Percentiles rank a stretch among this genome's conserved stretches.
Conservation (phyloP, 2,888 invertebrate species). For the Boloria euphrosyne region DNA sequence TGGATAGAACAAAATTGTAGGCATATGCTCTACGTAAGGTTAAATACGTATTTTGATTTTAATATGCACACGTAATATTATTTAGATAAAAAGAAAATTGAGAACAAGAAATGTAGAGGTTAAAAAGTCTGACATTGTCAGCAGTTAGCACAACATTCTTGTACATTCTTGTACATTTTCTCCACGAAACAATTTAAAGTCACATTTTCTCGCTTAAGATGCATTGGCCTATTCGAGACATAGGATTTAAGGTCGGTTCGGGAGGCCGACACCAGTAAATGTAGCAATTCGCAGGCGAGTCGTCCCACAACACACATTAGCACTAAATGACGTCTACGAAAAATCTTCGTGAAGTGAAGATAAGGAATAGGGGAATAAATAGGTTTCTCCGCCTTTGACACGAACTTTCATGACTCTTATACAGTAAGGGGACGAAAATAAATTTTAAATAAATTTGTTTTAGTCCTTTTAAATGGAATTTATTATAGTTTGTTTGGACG, state of each 20-base stretch:
- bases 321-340: slow-evolving; percentile 80
- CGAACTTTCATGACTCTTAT: slow-evolving; percentile 29
- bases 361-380: slow-evolving; percentile 69
- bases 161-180: slow-evolving; percentile 55
- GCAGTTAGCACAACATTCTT: slow-evolving; percentile 48
- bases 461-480: slow-evolving; percentile 1
- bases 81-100: neutral
- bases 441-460: slow-evolving; percentile 4
- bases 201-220: slow-evolving; percentile 74
- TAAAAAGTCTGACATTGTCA: slow-evolving; percentile 23
- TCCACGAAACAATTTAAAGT: slow-evolving; percentile 66
- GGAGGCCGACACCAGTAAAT: slow-evolving; percentile 68
- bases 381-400: slow-evolving; percentile 49
- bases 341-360: slow-evolving; percentile 68
- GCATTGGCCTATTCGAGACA: slow-evolving; percentile 78
- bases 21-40: slow-evolving; percentile 1
- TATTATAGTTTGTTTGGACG: neutral
- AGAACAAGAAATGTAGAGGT: neutral
- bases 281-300: slow-evolving; percentile 76
- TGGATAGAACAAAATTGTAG: slow-evolving; percentile 16
- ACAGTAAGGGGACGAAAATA: neutral
- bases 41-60: too few relatives aligned
- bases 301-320: slow-evolving; percentile 75
- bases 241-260: slow-evolving; percentile 67
- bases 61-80: too few relatives aligned